Evolutionary conservation across 2,113 vertebrate species (phyloP).

Genomic region (Elgaria multicarinata): DNA sequence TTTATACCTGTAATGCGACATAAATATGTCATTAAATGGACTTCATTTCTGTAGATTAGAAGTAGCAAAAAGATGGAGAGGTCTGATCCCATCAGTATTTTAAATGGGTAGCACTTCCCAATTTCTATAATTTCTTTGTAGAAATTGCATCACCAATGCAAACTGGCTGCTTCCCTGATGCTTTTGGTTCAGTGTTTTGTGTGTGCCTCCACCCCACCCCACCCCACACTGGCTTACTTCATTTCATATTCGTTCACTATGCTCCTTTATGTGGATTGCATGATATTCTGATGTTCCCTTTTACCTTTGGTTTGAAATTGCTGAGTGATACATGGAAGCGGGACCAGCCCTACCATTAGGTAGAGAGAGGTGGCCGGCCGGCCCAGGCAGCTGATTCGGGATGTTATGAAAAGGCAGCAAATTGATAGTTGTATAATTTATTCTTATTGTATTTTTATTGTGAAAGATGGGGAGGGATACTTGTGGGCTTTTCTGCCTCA

Average conservation of each 20-base stretch:
- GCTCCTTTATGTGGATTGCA: neutral
- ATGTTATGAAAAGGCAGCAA: neutral
- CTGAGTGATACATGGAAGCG: no score
- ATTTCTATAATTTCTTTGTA: neutral
- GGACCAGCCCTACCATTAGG: neutral
- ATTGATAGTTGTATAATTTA: neutral
- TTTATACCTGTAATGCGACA: neutral
- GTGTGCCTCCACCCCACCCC: no score
- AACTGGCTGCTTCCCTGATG: neutral
- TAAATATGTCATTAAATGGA: neutral
- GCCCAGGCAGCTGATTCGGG: neutral
- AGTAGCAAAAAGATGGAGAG: neutral
- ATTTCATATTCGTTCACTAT: neutral
- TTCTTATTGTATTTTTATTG: neutral
- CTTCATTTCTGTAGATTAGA: neutral
- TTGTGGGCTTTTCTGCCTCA: neutral
- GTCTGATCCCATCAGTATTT: neutral
- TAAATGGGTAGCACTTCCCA: neutral
- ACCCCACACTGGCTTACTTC: neutral
- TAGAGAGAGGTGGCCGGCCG: neutral
- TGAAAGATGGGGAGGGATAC: neutral
- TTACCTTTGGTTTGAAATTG: conserved; percentile 10
- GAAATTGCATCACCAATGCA: neutral
- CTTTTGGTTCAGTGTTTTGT: no score
- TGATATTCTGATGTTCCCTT: neutral